These are phyloP conservation scores for Lepilemur ruficaudatus DNA, from an alignment of 2,797 vertebrate species.

Conservation along the genomic window DNA sequence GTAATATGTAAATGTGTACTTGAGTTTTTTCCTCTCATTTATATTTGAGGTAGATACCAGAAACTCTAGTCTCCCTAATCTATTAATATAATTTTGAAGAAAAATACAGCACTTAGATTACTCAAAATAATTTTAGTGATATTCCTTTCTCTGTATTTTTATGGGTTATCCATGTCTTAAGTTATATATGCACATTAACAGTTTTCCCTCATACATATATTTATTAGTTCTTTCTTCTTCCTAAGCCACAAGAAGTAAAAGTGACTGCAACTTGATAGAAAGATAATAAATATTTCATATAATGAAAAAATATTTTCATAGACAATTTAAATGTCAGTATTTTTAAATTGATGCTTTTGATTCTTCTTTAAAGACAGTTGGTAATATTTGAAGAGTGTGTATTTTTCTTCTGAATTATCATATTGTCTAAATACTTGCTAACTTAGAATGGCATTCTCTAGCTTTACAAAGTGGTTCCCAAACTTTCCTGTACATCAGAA, in stretches of 20 bases:
- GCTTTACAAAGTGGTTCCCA: not conserved
- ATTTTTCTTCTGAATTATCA: not conserved
- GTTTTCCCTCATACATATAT: not conserved
- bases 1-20: not conserved
- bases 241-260: conserved; percentile 53
- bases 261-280: not conserved
- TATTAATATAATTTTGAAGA: not conserved
- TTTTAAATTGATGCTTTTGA: not conserved
- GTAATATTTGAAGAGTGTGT: not conserved
- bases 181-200: not conserved
- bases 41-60: not conserved
- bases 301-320: not conserved
- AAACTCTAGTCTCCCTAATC: not conserved
- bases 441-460: not conserved
- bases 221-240: conserved; percentile 52
- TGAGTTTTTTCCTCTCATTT: conserved; percentile 54
- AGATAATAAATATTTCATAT: conserved; percentile 37
- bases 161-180: not conserved
- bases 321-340: not conserved
- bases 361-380: not conserved
- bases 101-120: not conserved
- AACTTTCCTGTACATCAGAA: not conserved
- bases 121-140: not conserved
- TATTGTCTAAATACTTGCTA: not conserved
- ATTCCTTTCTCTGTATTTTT: not conserved